A percentile compares a stretch with the other conserved stretches of the same genome.
Evolutionary conservation across 2,113 vertebrate genomes (phyloP).

Genomic region (Prionailurus viverrinus): DNA sequence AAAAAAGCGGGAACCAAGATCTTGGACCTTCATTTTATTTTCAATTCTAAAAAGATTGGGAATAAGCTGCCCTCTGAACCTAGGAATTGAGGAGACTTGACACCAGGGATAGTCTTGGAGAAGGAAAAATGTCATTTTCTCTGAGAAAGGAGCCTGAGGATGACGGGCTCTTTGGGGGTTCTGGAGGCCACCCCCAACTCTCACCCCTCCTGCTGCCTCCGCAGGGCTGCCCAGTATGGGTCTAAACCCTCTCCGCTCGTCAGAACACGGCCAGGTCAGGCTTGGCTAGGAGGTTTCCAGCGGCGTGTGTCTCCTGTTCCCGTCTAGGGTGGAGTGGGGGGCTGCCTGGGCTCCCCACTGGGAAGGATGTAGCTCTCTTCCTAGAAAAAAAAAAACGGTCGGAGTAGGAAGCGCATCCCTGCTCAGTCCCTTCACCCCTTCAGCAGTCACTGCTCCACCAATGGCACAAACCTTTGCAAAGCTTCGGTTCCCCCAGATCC

Average conservation of each 20-base stretch:
- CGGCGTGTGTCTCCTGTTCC: not conserved
- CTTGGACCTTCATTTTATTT: slow-evolving; percentile 30
- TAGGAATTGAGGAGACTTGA: not conserved
- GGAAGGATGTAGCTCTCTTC: not conserved
- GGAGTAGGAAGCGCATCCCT: not conserved
- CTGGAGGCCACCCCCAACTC: not conserved
- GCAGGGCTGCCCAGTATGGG: not conserved
- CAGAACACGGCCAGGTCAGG: not conserved
- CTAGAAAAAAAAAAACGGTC: slow-evolving; percentile 44
- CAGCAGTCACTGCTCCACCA: not conserved
- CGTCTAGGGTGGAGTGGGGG: not conserved
- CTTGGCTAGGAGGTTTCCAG: not conserved
- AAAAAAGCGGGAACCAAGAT: not conserved
- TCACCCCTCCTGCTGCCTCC: not conserved
- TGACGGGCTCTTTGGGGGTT: not conserved
- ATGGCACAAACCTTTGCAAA: slow-evolving; percentile 48
- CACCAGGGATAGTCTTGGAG: not conserved
- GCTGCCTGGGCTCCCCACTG: not conserved
- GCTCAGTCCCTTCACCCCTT: not conserved
- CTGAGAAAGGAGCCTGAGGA: not conserved
- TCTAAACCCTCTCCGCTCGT: not conserved
- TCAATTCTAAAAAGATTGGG: slow-evolving; percentile 39
- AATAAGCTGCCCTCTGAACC: not conserved
- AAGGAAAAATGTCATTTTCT: not conserved
- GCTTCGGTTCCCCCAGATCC: not conserved